Conservation (phyloP, 2,797 vertebrate genomes). For the Sylvia borin region DNA sequence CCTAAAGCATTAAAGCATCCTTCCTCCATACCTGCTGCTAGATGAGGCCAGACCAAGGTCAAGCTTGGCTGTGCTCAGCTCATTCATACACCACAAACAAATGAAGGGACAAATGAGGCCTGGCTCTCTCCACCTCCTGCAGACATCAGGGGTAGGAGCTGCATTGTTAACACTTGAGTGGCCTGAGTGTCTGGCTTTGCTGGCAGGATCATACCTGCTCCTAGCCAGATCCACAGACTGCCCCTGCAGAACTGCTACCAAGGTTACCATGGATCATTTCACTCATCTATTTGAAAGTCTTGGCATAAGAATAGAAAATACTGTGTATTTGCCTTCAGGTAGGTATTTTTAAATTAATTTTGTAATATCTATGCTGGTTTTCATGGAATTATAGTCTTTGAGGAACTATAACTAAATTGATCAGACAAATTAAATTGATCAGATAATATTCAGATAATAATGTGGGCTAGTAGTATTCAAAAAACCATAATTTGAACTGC, state of each 20-base stretch:
- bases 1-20: neutral
- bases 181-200: neutral
- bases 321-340: neutral
- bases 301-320: neutral
- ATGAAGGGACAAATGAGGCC: neutral
- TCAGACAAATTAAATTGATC: neutral
- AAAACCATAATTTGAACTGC: neutral
- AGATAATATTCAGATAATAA: neutral
- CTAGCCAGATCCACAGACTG: neutral
- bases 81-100: neutral
- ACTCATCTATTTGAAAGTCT: neutral
- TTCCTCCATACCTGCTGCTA: neutral
- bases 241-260: neutral
- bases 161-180: neutral
- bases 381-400: neutral
- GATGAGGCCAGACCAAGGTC: neutral
- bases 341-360: neutral
- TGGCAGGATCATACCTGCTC: neutral
- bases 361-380: neutral
- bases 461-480: neutral
- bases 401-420: neutral
- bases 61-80: neutral
- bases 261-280: neutral
- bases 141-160: neutral
- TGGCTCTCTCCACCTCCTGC: neutral